phyloP scores from a whole-genome alignment of 2,113 vertebrate genomes.

The Edolisoma coerulescens region DNA sequence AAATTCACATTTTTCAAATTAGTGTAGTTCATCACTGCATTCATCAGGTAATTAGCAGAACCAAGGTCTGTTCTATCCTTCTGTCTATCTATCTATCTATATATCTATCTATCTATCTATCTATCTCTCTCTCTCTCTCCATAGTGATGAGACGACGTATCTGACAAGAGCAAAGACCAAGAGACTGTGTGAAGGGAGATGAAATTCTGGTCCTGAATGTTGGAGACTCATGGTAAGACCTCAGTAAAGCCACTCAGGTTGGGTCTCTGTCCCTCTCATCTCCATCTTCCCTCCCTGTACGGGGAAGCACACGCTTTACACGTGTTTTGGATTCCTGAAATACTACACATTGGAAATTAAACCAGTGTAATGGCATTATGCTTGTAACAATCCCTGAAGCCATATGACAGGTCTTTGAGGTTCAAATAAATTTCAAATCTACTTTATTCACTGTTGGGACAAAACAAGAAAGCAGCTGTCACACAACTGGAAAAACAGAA shows the following conservation, averaged over 20 bases:
- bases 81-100: neutral
- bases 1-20: neutral
- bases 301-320: neutral
- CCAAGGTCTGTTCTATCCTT: neutral
- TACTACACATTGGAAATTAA: neutral
- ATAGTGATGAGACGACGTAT: neutral
- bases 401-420: neutral
- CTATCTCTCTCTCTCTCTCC: neutral
- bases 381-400: neutral
- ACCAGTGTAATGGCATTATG: neutral
- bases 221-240: neutral
- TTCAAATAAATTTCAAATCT: neutral
- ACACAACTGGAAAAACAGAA: neutral
- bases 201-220: neutral
- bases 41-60: neutral
- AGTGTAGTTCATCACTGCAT: neutral
- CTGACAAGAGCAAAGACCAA: neutral
- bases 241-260: neutral
- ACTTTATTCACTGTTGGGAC: neutral
- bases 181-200: neutral
- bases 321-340: neutral
- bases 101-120: neutral
- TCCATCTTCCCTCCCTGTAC: neutral
- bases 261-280: neutral
- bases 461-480: neutral